Evolutionary conservation across 2,113 vertebrate genomes (phyloP), one percentile per base, ranked within the genome.

Genomic region (Sinocyclocheilus grahami): DNA sequence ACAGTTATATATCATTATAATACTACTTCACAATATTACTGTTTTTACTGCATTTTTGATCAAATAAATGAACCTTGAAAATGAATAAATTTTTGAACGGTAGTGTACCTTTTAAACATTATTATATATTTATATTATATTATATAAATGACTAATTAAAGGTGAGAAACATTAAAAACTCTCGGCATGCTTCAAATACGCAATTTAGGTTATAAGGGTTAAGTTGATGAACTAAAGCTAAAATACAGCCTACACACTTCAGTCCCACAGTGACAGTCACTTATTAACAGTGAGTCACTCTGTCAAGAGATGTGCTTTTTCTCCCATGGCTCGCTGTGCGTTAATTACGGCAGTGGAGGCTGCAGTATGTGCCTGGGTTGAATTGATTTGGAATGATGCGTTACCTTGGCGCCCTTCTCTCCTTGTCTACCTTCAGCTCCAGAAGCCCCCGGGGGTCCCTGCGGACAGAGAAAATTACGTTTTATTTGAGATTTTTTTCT

Each of bases 391-490:
- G 8, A 71, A 27, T 53, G 46, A 51, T 5, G n/a, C 24, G 67
- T 95, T 96, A 99, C 98, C 97, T 99, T 99, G 74, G 97, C 96
- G 62, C 98, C 98, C 92, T 99, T 99, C 95, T 99, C 98, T 83
- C 98, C 97, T 95, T 99, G 97, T 86, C 97, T 96, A 92, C 98
- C 98, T 92, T 99, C 98, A 87, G 97, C 86, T 78, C 98, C 98
- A 0, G 95, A 90, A 65, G 96, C 92, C 88, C 98, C 98, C 24
- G 95, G 97, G 85, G 97, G 97, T 88, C 98, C 98, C 98, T 99
- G 89, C 46, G 88, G 93, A 90, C 87, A 79, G 88, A 11, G 89
- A 30, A 90, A 46, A 78, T 14, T 78, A 67, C 77, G 90, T 85
- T 91, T 85, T 82, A 51, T 71, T 48, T 51, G 63, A 75, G 58